These are phyloP conservation scores for Phlogophora meticulosa DNA, from an alignment of 2,888 invertebrate genomes.

Conservation along the genomic window DNA sequence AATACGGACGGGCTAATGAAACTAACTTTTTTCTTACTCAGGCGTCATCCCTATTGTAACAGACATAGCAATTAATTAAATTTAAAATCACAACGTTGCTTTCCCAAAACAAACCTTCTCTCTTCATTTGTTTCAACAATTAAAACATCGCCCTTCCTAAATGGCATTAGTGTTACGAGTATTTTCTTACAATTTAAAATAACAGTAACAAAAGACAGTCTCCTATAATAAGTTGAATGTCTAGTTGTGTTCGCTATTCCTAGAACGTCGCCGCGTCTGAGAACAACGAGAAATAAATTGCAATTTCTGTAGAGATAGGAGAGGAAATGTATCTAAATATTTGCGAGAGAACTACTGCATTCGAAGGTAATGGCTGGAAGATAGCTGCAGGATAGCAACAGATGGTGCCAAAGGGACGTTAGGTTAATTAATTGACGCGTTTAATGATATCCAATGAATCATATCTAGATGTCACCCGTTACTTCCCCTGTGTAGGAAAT, in stretches of 20 bases:
- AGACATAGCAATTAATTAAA: neutral
- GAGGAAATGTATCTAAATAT: neutral
- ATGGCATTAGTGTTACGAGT: neutral
- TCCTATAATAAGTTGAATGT: slow-evolving; percentile 6
- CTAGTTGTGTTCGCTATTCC: neutral
- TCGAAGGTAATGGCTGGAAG: neutral
- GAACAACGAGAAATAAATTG: slow-evolving; percentile 32
- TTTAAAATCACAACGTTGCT: neutral
- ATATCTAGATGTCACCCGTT: too few species aligned
- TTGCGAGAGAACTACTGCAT: neutral
- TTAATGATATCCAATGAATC: too few species aligned
- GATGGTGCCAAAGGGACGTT: too few species aligned
- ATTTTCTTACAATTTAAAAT: slow-evolving; percentile 18
- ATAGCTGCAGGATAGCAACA: neutral
- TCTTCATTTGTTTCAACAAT: neutral
- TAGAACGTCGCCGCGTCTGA: neutral
- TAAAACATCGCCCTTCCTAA: neutral
- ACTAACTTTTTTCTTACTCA: too few species aligned
- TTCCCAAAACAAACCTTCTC: neutral
- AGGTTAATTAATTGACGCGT: neutral
- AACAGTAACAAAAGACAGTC: neutral
- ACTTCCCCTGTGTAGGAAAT: too few species aligned
- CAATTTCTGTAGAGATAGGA: slow-evolving; percentile 12
- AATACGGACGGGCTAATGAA: too few species aligned
- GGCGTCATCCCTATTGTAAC: too few species aligned